Conservation (phyloP, 2,888 invertebrate species). For the Dryomyza anilis region DNA sequence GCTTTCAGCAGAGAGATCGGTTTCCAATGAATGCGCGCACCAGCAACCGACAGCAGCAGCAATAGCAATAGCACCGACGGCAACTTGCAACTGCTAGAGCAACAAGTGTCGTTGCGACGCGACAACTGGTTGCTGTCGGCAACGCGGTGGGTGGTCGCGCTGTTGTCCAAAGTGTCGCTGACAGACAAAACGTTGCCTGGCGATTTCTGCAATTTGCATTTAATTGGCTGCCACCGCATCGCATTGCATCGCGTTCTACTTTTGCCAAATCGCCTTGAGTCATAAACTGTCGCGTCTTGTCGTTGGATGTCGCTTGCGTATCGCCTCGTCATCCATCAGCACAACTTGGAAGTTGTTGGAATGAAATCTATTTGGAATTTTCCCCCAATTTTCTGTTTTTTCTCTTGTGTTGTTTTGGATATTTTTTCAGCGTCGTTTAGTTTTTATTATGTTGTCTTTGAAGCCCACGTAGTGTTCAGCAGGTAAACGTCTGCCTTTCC, state of each 20-base stretch:
- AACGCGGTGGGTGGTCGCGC: not conserved
- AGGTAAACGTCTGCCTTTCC: not conserved
- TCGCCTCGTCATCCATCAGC: no score
- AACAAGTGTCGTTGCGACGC: conserved; percentile 3
- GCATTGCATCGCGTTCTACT: not conserved
- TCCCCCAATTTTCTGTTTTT: not conserved
- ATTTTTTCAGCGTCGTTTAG: not conserved
- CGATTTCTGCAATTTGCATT: conserved; percentile 15
- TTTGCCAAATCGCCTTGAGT: not conserved
- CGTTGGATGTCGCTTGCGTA: no score
- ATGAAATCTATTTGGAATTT: no score
- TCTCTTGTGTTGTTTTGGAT: not conserved
- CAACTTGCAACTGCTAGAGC: conserved; percentile 3
- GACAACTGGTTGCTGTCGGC: not conserved
- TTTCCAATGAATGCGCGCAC: no score
- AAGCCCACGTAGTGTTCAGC: not conserved
- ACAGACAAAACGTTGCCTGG: not conserved
- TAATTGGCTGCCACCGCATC: not conserved
- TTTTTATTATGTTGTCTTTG: not conserved
- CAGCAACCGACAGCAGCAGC: not conserved
- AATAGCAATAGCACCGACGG: not conserved
- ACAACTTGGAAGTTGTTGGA: no score
- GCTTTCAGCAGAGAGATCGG: conserved; percentile 3
- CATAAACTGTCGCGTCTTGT: conserved; percentile 2
- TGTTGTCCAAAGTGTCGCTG: not conserved